A percentile compares a stretch with the other conserved stretches of the same genome.
phyloP scores from a whole-genome alignment of 2,888 invertebrate genomes.

The Nomada lathburiana region DNA sequence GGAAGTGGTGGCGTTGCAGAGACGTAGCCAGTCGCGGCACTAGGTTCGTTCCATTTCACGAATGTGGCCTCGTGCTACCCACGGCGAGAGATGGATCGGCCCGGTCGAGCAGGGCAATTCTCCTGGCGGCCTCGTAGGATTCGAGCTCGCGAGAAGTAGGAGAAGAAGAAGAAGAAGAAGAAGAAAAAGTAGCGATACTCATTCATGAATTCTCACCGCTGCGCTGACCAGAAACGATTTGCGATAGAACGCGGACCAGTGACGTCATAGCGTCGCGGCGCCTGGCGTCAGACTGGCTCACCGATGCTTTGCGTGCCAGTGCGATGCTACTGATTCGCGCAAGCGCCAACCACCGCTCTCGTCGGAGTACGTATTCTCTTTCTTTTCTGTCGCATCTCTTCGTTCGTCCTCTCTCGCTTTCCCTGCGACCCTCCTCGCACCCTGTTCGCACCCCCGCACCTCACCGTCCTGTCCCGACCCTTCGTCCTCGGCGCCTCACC shows the following conservation, averaged over 20 bases:
- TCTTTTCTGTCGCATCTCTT: constrained; percentile 24
- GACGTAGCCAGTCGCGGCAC: constrained; percentile 27
- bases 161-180: constrained; percentile 1
- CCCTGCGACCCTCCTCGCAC: not conserved
- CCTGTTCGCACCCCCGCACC: not conserved
- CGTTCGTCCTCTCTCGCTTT: constrained; percentile 12
- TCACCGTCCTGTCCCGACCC: constrained; percentile 9
- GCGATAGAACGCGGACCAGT: constrained; percentile 73
- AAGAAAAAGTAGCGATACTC: constrained; percentile 55
- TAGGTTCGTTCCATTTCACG: constrained; percentile 29
- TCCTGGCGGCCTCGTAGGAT: constrained; percentile 11
- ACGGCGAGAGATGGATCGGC: constrained; percentile 35
- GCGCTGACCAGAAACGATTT: constrained; percentile 63
- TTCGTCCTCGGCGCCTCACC: constrained; percentile 1
- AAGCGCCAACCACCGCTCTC: constrained; percentile 58
- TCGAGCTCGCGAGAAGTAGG: not conserved
- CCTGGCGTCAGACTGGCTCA: constrained; percentile 83
- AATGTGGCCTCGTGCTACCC: constrained; percentile 10
- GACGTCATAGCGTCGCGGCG: constrained; percentile 83
- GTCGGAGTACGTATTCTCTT: constrained; percentile 40
- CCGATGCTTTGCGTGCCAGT: constrained; percentile 62
- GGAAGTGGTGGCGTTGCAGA: constrained; percentile 31
- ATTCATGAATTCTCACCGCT: constrained; percentile 73
- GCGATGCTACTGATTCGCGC: constrained; percentile 60
- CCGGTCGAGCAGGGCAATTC: not conserved